Evolutionary conservation across 2,888 invertebrate genomes (phyloP).

Genomic region (Blastobasis adustella): DNA sequence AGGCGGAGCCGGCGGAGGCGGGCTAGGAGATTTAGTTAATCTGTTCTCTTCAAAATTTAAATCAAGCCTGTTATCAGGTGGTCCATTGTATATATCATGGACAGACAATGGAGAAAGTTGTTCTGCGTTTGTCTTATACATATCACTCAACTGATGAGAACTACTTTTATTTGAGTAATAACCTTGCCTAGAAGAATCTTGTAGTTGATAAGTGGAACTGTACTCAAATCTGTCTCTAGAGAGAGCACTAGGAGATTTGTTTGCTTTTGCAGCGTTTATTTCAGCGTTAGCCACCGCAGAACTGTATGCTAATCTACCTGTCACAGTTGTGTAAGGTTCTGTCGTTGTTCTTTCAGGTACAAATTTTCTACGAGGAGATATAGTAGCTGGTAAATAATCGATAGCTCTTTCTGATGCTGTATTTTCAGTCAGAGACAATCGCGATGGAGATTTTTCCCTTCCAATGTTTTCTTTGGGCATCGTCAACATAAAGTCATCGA

Average conservation of each 20-base stretch:
- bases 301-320: constrained; percentile 79
- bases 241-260: constrained; percentile 67
- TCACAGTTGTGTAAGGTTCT: constrained; percentile 78
- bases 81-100: constrained; percentile 78
- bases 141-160: constrained; percentile 63
- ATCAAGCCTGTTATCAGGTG: constrained; percentile 56
- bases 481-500: constrained; percentile 75
- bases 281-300: constrained; percentile 79
- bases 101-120: constrained; percentile 78
- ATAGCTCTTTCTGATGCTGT: constrained; percentile 78
- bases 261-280: constrained; percentile 67
- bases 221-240: constrained; percentile 76
- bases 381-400: constrained; percentile 72
- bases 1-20: constrained; percentile 88
- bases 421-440: constrained; percentile 77
- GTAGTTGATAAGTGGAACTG: constrained; percentile 68
- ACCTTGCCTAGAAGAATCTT: constrained; percentile 47
- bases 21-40: constrained; percentile 77
- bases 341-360: constrained; percentile 73
- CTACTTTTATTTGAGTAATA: constrained; percentile 55
- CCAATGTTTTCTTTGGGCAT: constrained; percentile 63
- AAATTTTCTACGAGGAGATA: constrained; percentile 75
- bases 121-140: constrained; percentile 67
- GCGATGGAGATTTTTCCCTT: constrained; percentile 76
- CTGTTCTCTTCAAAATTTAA: constrained; percentile 67